These are phyloP conservation scores for Chamaetylas fuelleborni DNA, from an alignment of 2,113 vertebrate genomes.

Conservation along the genomic window DNA sequence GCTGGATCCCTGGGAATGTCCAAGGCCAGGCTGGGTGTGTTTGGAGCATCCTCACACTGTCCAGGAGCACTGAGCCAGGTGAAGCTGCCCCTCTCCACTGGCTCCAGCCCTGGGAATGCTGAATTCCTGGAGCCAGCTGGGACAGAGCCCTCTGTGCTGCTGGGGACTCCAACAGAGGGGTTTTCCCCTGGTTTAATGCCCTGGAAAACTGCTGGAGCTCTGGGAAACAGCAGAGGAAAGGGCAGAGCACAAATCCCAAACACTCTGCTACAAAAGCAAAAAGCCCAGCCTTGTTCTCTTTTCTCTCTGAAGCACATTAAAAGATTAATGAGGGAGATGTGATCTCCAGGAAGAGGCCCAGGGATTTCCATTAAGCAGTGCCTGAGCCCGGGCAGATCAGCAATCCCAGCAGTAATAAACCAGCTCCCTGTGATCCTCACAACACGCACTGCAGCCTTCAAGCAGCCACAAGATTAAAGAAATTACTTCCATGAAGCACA, in stretches of 20 bases:
- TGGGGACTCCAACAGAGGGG: rapidly evolving
- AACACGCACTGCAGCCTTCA: not conserved
- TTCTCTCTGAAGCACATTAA: not conserved
- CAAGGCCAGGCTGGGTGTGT: not conserved
- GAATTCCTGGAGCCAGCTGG: not conserved
- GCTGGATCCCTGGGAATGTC: not conserved
- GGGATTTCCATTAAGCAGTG: not conserved
- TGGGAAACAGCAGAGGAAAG: rapidly evolving
- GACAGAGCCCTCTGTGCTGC: not conserved
- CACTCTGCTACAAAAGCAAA: not conserved
- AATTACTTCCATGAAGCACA: not conserved
- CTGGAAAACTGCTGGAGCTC: not conserved
- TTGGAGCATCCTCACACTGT: not conserved
- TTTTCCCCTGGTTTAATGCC: rapidly evolving
- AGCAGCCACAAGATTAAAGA: conserved; percentile 10
- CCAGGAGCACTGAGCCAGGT: rapidly evolving
- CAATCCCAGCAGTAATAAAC: not conserved
- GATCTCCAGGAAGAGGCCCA: not conserved
- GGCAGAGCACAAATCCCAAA: not conserved
- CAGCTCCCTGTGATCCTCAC: not conserved
- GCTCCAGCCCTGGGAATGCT: not conserved
- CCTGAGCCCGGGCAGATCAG: not conserved
- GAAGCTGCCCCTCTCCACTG: not conserved
- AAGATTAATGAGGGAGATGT: not conserved
- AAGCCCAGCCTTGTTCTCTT: not conserved